Percentiles rank a stretch among this genome's conserved stretches.
phyloP scores from a whole-genome alignment of 2,888 invertebrate species.

The Gonocerus acuteangulatus region DNA sequence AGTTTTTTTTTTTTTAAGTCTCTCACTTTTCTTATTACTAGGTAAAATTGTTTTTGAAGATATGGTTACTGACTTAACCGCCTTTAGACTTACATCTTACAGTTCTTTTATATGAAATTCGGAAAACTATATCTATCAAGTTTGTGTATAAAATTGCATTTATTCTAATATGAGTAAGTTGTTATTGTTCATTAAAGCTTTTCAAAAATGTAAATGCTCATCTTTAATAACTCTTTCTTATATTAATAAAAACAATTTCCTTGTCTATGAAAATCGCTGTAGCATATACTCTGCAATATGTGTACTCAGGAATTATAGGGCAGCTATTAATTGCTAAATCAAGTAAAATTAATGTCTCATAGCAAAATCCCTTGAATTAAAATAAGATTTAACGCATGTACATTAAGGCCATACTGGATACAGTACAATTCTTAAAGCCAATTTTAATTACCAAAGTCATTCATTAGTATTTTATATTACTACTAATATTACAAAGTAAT shows the following conservation, averaged over 20 bases:
- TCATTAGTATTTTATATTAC: slow-evolving; percentile 7
- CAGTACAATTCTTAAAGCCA: slow-evolving; percentile 28
- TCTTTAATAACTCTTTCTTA: background rate
- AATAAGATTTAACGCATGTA: background rate
- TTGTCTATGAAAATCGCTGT: background rate
- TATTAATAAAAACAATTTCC: background rate
- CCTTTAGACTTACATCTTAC: slow-evolving; percentile 1
- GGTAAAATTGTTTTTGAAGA: background rate
- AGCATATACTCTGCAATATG: background rate
- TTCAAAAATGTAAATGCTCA: slow-evolving; percentile 13
- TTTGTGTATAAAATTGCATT: slow-evolving; percentile 14
- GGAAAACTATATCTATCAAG: slow-evolving; percentile 5
- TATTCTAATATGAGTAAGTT: slow-evolving; percentile 5
- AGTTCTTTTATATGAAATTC: slow-evolving; percentile 1
- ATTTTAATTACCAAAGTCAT: slow-evolving; percentile 33
- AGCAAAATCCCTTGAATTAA: background rate
- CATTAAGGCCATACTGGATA: slow-evolving; percentile 2
- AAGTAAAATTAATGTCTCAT: background rate
- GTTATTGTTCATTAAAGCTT: slow-evolving; percentile 22
- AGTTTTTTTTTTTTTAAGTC: background rate
- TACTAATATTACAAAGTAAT: slow-evolving; percentile 4
- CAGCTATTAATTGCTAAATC: background rate
- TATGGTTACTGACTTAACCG: slow-evolving; percentile 9
- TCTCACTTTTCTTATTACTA: background rate
- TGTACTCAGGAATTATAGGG: background rate